A percentile compares a stretch with the other conserved stretches of the same genome.
phyloP scores from a whole-genome alignment of 2,888 invertebrate genomes.

The Pristionchus maxplancki region DNA sequence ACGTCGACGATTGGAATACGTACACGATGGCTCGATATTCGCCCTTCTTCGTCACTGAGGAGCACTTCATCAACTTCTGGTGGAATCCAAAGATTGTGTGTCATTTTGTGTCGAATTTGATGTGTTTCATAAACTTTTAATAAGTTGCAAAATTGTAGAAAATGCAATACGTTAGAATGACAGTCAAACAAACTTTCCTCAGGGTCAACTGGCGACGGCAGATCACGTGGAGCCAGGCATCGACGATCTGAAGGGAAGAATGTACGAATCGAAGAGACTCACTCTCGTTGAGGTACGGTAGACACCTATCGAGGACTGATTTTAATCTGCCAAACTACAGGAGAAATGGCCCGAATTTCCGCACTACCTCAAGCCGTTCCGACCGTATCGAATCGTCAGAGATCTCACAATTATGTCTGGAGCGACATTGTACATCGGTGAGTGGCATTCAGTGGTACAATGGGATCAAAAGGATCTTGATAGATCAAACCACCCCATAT shows the following conservation, averaged over 20 bases:
- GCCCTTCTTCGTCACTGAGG: slow-evolving; percentile 88
- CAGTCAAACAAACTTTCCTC: not conserved
- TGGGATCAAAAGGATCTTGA: too few relatives aligned
- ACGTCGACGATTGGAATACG: slow-evolving; percentile 97
- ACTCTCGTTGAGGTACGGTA: slow-evolving; percentile 65
- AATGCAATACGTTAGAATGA: not conserved
- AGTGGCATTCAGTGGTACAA: too few relatives aligned
- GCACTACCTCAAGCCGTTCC: slow-evolving; percentile 65
- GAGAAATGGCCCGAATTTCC: slow-evolving; percentile 71
- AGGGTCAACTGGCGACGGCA: slow-evolving; percentile 72
- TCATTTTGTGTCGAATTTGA: not conserved
- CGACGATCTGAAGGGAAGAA: slow-evolving; percentile 74
- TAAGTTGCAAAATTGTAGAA: not conserved
- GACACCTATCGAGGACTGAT: not conserved
- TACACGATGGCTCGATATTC: slow-evolving; percentile 92
- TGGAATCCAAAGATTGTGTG: slow-evolving; percentile 62
- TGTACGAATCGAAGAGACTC: slow-evolving; percentile 72
- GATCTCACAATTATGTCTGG: slow-evolving; percentile 98
- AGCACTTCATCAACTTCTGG: slow-evolving; percentile 78
- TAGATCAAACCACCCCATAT: too few relatives aligned
- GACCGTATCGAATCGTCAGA: slow-evolving; percentile 87
- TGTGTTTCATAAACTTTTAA: not conserved
- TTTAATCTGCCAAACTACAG: not conserved
- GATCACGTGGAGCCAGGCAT: slow-evolving; percentile 65
- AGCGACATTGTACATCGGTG: slow-evolving; percentile 88